Evolutionary conservation across 2,797 vertebrate genomes (phyloP).

Genomic region (Siniperca obscura): DNA sequence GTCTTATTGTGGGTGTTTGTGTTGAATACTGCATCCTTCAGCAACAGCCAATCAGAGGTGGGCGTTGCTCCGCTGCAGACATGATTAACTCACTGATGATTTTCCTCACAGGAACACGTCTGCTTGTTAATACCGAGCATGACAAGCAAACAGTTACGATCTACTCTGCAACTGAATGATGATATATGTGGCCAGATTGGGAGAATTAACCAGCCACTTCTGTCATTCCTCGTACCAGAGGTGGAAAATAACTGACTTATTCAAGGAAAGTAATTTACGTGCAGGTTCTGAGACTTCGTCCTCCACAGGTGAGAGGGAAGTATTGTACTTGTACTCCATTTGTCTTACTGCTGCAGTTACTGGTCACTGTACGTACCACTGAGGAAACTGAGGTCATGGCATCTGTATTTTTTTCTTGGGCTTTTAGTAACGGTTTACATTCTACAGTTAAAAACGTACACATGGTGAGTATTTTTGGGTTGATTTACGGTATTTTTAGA

Average conservation of each 20-base stretch:
- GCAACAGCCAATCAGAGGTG: conserved; percentile 36
- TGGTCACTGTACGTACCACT: neutral
- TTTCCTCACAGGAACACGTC: conserved; percentile 7
- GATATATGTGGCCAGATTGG: neutral
- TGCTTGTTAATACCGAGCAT: conserved; percentile 21
- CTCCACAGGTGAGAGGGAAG: neutral
- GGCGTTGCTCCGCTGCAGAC: conserved; percentile 5
- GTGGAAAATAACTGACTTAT: neutral
- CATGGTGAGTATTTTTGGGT: neutral
- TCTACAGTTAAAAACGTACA: neutral
- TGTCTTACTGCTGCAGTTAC: neutral
- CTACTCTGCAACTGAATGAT: neutral
- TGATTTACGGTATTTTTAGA: neutral
- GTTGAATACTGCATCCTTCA: conserved; percentile 12
- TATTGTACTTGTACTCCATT: neutral
- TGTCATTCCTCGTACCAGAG: neutral
- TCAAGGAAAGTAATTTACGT: neutral
- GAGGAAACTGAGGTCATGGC: neutral
- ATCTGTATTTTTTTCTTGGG: neutral
- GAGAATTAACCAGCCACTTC: conserved; percentile 18
- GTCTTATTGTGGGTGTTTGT: conserved; percentile 29
- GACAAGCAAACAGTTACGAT: neutral
- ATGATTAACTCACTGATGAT: conserved; percentile 43
- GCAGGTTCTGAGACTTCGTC: neutral
- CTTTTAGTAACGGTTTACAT: neutral